Conservation (phyloP, 2,797 vertebrate species). For the Bucorvus abyssinicus region DNA sequence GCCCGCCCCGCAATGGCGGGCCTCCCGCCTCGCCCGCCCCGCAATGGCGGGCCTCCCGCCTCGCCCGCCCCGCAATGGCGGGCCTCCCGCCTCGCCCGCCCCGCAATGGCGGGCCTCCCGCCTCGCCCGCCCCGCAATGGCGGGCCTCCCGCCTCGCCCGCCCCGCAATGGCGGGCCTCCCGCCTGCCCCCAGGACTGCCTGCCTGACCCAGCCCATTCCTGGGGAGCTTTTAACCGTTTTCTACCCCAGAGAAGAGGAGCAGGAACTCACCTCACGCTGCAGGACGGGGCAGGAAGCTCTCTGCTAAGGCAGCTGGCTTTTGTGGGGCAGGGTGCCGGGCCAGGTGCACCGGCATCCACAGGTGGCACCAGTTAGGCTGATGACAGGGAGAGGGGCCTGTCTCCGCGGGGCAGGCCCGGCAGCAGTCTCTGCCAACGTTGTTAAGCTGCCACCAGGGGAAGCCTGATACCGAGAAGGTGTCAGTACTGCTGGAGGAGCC, state of each 20-base stretch:
- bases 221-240: not conserved
- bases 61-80: accelerated
- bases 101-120: no score
- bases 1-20: no score
- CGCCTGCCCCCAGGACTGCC: accelerated
- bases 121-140: no score
- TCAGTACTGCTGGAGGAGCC: not conserved
- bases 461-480: not conserved
- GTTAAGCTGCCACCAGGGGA: not conserved
- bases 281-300: accelerated
- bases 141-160: no score
- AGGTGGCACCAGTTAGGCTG: not conserved
- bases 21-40: no score
- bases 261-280: not conserved
- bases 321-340: not conserved
- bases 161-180: no score
- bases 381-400: no score
- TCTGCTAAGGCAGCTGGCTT: accelerated
- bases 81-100: not conserved
- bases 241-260: not conserved
- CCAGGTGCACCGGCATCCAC: not conserved
- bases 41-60: no score
- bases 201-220: not conserved
- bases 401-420: not conserved
- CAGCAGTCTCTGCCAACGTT: not conserved